Conservation (phyloP, 1,140 invertebrate genomes). For the Drosophila fuyamai region DNA sequence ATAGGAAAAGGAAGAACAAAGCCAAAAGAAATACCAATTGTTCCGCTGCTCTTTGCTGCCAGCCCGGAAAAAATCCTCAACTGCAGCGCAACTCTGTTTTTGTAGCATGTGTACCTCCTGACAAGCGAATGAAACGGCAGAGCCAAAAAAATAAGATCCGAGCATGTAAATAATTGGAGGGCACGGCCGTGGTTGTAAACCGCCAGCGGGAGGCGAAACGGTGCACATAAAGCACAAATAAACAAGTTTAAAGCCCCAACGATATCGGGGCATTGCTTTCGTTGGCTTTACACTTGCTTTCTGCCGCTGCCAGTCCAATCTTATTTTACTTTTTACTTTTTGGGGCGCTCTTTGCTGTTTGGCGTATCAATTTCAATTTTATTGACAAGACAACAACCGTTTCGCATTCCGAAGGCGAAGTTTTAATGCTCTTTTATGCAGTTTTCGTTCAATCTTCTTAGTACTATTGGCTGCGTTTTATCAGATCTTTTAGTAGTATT, state of each 20-base stretch:
- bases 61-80: conserved; percentile 25
- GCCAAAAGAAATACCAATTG: conserved; percentile 54
- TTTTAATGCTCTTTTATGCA: conserved; percentile 42
- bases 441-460: background rate
- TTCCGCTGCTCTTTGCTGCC: conserved; percentile 30
- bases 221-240: conserved; percentile 73
- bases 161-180: conserved; percentile 76
- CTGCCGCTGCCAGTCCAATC: conserved; percentile 33
- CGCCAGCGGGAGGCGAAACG: conserved; percentile 25
- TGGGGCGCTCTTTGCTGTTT: conserved; percentile 67
- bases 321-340: conserved; percentile 78
- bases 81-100: conserved; percentile 56
- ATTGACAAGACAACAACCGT: conserved; percentile 64
- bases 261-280: conserved; percentile 57
- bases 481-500: background rate
- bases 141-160: conserved; percentile 61
- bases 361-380: conserved; percentile 82
- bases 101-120: conserved; percentile 59
- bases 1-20: conserved; percentile 29
- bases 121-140: conserved; percentile 52
- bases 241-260: conserved; percentile 71
- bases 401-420: conserved; percentile 8
- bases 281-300: conserved; percentile 56
- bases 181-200: conserved; percentile 37
- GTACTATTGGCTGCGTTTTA: background rate